Evolutionary conservation across 2,888 invertebrate species (phyloP), one percentile per base, ranked within the genome.

Genomic region (Omphaloscelis lunosa): DNA sequence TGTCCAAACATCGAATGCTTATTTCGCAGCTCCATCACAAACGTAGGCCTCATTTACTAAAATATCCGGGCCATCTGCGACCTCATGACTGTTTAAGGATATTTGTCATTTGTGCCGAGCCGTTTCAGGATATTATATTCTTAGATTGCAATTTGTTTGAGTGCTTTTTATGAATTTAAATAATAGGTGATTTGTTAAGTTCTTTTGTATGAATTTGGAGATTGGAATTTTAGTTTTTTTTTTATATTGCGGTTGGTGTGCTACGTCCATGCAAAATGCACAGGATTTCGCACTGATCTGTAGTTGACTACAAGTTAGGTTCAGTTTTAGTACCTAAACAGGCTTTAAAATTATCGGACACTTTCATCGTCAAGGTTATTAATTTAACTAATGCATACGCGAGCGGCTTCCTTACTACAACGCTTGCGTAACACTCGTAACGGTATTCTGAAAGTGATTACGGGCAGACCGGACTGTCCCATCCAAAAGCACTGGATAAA

Each of bases 61-160:
- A 96, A 95, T 93, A 95, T 94, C 94, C 91, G 88, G 89, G 88
- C 90, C 95, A 96, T 95, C 95, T 96, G 96, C 92, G 94, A 92
- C 94, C 93, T 93, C 92, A 91, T 91, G 91, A 93, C 92, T 93
- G 91, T 93, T 93, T 91, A 89, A 90, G 89, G 91, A 93, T 92
- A 95, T 95, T 94, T 95, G 93, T 95, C 92, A 94, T 94, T 92
- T 80, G 86, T 83, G 89, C 80, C 87, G 86, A 87, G 88, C 87
- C 87, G 89, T 89, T 83, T 83, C 73, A 82, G 83, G 83, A 85
- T 83, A 87, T 88, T 85, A 87, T 83, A 82, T 87, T 86, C 85
- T 79, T 82, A 81, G 83, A 86, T 79, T 84, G 82, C 79, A 86
- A 85, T 89, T 87, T 85, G 80, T 88, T 86, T 78, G 70, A 89